A percentile compares a stretch with the other conserved stretches of the same genome.
phyloP scores from a whole-genome alignment of 2,888 invertebrate species.

The Pollenia labialis region DNA sequence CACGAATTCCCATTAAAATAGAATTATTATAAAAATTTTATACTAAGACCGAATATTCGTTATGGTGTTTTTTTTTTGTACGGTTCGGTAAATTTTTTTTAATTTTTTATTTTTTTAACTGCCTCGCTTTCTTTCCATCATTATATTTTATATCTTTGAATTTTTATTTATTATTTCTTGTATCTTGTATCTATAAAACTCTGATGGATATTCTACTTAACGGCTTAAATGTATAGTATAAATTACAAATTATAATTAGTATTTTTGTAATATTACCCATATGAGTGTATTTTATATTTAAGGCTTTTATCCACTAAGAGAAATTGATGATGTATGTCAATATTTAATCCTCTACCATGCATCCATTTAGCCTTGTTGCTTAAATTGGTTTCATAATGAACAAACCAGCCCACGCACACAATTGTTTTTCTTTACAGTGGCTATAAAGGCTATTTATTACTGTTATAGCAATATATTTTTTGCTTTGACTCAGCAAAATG shows the following conservation, averaged over 20 bases:
- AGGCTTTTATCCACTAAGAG: neutral
- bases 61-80: no score
- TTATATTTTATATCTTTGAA: no score
- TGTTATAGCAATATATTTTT: neutral
- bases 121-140: no score
- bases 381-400: conserved; percentile 1
- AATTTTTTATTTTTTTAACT: no score
- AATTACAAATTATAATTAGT: conserved; percentile 42
- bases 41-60: no score
- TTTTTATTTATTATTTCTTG: no score
- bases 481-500: neutral
- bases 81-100: no score
- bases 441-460: neutral
- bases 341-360: neutral
- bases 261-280: neutral
- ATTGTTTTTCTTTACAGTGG: neutral
- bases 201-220: no score
- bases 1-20: no score
- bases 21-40: no score
- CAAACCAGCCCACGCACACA: neutral
- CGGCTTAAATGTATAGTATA: neutral
- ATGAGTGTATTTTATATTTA: neutral
- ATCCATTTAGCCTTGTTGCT: neutral
- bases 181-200: no score
- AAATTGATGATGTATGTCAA: conserved; percentile 35